Percentiles rank a stretch among this genome's conserved stretches.
Conservation (phyloP, 2,113 vertebrate species). For the Meriones unguiculatus region DNA sequence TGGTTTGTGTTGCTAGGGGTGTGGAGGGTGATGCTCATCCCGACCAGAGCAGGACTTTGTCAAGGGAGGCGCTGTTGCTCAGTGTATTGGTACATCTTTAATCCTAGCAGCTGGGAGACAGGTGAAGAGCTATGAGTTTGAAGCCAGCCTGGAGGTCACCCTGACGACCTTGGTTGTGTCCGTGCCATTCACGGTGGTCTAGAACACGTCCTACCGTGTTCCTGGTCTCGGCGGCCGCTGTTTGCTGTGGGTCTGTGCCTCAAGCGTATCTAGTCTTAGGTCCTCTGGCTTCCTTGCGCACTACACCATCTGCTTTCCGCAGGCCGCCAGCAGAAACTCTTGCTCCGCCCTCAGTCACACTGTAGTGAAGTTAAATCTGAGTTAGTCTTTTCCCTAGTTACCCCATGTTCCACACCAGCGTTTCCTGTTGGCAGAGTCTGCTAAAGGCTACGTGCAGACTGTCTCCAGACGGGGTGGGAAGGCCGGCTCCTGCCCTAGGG, state of each 20-base stretch:
- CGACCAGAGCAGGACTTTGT: background rate
- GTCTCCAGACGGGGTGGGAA: background rate
- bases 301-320: background rate
- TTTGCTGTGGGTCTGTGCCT: background rate
- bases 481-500: background rate
- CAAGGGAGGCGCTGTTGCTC: background rate
- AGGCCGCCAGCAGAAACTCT: no score
- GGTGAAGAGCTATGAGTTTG: background rate
- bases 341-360: fast-evolving
- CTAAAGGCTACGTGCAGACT: background rate
- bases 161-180: background rate
- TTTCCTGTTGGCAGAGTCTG: background rate
- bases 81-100: background rate
- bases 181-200: background rate
- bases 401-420: background rate
- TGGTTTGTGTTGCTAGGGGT: no score
- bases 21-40: background rate
- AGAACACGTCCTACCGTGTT: background rate
- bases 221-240: background rate
- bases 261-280: background rate
- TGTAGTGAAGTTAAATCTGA: no score
- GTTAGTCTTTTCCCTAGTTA: no score
- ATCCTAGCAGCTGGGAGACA: background rate
- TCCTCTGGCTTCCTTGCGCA: background rate
- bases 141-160: background rate